A percentile compares a stretch with the other conserved stretches of the same genome.
Evolutionary conservation across 2,113 vertebrate genomes (phyloP).

Genomic region (Cichladusa arquata): DNA sequence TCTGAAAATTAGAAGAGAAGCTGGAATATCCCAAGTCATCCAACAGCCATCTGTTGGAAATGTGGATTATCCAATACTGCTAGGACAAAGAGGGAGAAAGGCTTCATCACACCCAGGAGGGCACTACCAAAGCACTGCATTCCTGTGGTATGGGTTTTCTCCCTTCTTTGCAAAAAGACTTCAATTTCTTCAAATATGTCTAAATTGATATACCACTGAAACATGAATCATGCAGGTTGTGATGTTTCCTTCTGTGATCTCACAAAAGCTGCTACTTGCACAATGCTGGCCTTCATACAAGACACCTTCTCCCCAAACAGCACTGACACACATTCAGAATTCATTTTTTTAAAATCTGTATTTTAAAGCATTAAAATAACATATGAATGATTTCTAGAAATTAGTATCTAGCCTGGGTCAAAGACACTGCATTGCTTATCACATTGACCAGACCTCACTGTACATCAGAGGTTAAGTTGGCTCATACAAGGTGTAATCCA

Average conservation of each 20-base stretch:
- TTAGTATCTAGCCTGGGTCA: neutral
- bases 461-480: neutral
- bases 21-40: neutral
- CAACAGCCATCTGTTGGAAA: neutral
- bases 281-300: neutral
- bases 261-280: neutral
- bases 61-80: neutral
- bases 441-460: neutral
- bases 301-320: neutral
- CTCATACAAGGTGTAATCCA: neutral
- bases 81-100: neutral
- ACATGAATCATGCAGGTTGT: neutral
- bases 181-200: neutral
- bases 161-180: neutral
- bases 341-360: neutral
- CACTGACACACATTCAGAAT: neutral
- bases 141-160: neutral
- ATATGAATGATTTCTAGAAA: neutral
- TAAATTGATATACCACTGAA: neutral
- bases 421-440: neutral
- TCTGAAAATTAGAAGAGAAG: neutral
- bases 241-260: neutral
- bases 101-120: neutral
- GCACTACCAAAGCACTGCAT: neutral
- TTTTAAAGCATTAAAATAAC: neutral